A percentile compares a stretch with the other conserved stretches of the same genome.
These are phyloP conservation scores for Cephus sareptanus DNA, from an alignment of 2,888 invertebrate species.

Conservation along the genomic window DNA sequence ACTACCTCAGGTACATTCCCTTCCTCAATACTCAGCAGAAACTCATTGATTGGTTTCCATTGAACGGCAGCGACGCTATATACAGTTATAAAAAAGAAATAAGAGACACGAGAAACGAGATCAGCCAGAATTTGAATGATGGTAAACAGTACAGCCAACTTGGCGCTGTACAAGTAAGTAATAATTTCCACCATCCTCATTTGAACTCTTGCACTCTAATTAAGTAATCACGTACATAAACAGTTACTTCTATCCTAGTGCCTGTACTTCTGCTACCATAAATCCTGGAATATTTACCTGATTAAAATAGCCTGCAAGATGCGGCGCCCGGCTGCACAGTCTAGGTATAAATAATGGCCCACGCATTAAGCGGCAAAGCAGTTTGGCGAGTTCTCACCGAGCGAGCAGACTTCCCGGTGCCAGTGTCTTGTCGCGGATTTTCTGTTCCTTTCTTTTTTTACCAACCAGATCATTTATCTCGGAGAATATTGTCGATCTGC, in stretches of 20 bases:
- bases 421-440: neutral
- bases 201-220: neutral
- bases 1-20: neutral
- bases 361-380: conserved; percentile 5
- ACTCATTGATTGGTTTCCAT: neutral
- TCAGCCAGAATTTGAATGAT: neutral
- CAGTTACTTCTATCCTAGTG: neutral
- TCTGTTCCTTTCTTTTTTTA: neutral
- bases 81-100: neutral
- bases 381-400: conserved; percentile 2
- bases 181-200: neutral
- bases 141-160: neutral
- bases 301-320: conserved; percentile 6
- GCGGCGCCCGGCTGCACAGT: neutral
- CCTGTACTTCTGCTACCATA: neutral
- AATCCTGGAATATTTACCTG: neutral
- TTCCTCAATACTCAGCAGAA: neutral
- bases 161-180: neutral
- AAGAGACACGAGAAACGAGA: neutral
- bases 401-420: conserved; percentile 6
- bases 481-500: neutral
- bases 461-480: neutral
- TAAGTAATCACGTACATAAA: neutral
- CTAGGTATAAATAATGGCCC: conserved; percentile 8
- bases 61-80: neutral